A percentile compares a stretch with the other conserved stretches of the same genome.
Evolutionary conservation across 2,113 vertebrate species (phyloP).

Genomic region (Dasyprocta punctata): DNA sequence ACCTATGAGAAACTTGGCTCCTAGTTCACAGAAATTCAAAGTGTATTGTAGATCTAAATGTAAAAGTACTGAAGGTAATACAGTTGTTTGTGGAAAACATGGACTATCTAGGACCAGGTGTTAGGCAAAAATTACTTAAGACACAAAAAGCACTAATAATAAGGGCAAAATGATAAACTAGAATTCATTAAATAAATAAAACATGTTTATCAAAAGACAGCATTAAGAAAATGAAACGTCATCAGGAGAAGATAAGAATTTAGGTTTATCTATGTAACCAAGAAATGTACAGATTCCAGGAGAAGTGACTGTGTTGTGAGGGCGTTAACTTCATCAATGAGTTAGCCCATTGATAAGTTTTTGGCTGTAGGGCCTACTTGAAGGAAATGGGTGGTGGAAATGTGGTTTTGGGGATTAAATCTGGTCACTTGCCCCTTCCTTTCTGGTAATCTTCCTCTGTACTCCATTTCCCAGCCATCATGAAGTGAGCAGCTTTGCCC

Average conservation of each 20-base stretch:
- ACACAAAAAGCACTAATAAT: neutral
- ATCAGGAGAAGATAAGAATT: neutral
- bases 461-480: neutral
- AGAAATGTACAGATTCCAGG: neutral
- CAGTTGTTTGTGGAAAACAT: neutral
- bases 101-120: neutral
- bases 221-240: conserved; percentile 19
- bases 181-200: neutral
- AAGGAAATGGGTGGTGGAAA: neutral
- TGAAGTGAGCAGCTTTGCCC: neutral
- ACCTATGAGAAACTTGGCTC: neutral
- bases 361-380: neutral
- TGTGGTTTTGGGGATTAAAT: neutral
- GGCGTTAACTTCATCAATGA: neutral
- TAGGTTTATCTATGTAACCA: neutral
- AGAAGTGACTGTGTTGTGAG: neutral
- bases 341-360: neutral
- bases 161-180: neutral
- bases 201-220: neutral
- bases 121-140: neutral
- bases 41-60: neutral
- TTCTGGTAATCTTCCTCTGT: neutral
- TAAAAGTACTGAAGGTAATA: neutral
- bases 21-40: conserved; percentile 19
- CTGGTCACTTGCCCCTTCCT: neutral